phyloP scores from a whole-genome alignment of 2,888 invertebrate genomes.

The Rhagonycha lutea region DNA sequence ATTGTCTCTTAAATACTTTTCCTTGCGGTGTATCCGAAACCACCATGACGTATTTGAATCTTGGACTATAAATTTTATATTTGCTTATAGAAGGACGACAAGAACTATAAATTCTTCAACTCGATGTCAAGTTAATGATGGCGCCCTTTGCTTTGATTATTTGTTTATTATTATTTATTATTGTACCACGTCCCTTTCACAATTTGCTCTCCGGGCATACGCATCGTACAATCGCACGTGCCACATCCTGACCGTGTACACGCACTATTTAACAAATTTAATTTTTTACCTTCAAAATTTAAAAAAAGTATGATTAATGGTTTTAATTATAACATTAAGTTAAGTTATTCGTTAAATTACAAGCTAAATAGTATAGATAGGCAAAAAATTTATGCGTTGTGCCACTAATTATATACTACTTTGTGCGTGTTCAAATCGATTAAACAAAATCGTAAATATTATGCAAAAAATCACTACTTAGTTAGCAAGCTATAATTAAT shows the following conservation, averaged over 20 bases:
- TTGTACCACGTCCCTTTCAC: background rate
- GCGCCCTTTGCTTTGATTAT: background rate
- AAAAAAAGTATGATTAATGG: background rate
- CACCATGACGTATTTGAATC: constrained; percentile 3
- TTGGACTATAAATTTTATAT: background rate
- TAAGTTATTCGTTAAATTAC: background rate
- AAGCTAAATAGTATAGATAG: background rate
- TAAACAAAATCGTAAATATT: background rate
- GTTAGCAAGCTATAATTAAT: background rate
- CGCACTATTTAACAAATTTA: background rate
- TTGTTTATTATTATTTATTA: background rate
- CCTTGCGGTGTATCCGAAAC: constrained; percentile 1
- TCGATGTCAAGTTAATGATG: background rate
- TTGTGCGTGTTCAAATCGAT: background rate
- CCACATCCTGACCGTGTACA: background rate
- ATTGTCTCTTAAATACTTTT: background rate
- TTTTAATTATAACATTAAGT: background rate
- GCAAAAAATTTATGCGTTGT: background rate
- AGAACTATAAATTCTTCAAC: background rate
- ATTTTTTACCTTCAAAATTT: background rate
- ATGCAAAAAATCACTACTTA: background rate
- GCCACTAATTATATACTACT: background rate
- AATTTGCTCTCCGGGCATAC: background rate
- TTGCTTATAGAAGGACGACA: background rate
- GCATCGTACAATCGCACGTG: background rate